A percentile compares a stretch with the other conserved stretches of the same genome.
These are phyloP conservation scores for Formica aserva DNA, from an alignment of 2,888 invertebrate genomes.

Conservation along the genomic window DNA sequence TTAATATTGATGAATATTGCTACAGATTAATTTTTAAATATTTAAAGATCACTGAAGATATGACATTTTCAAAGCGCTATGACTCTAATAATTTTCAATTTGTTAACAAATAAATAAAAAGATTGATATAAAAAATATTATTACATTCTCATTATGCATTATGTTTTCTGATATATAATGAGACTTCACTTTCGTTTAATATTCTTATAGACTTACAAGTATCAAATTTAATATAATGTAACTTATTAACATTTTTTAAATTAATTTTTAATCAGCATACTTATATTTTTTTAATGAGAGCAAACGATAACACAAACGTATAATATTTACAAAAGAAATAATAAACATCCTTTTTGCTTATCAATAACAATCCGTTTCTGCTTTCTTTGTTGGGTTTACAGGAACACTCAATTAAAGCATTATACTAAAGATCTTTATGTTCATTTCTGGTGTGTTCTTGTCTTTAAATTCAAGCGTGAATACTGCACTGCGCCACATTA, in stretches of 20 bases:
- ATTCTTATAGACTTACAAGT: neutral
- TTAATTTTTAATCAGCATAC: neutral
- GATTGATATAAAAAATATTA: neutral
- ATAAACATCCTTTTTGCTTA: conserved; percentile 51
- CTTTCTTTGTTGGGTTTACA: conserved; percentile 54
- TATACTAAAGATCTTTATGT: conserved; percentile 28
- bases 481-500: conserved; percentile 21
- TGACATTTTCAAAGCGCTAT: neutral
- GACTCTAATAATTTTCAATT: neutral
- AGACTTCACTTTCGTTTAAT: neutral
- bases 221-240: neutral
- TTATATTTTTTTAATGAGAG: neutral
- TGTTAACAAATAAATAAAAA: conserved; percentile 13
- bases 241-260: neutral
- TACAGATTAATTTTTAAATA: conserved; percentile 23
- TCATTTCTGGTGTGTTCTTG: conserved; percentile 24
- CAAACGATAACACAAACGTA: conserved; percentile 5
- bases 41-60: neutral
- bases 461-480: conserved; percentile 31
- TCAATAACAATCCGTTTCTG: conserved; percentile 29
- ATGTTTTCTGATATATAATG: neutral
- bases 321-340: conserved; percentile 15
- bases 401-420: conserved; percentile 15
- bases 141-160: neutral
- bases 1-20: neutral